Evolutionary conservation across 2,888 invertebrate genomes (phyloP).

Genomic region (Kryphioiulus occultus): DNA sequence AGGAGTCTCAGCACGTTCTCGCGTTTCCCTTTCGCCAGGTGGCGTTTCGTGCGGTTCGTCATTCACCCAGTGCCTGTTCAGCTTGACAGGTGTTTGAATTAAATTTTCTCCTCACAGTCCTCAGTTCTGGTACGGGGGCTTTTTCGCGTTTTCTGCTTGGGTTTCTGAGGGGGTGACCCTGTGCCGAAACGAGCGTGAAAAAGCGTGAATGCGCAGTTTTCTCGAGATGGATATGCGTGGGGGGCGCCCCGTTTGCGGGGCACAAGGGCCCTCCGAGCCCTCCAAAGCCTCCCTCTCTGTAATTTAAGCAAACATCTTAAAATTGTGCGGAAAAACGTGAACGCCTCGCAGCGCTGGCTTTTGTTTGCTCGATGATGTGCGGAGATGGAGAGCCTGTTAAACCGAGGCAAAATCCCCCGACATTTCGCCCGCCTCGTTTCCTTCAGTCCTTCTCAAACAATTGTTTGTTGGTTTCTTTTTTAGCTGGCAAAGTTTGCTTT

Average conservation of each 20-base stretch:
- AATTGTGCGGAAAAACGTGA: background rate
- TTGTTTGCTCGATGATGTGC: background rate
- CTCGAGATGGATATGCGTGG: background rate
- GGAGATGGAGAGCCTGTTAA: background rate
- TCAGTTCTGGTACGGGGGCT: background rate
- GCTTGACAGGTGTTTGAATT: conserved; percentile 6
- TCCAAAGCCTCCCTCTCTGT: background rate
- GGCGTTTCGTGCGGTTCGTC: background rate
- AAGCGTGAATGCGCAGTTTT: background rate
- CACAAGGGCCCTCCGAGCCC: background rate
- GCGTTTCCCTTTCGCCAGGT: background rate
- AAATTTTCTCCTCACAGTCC: background rate
- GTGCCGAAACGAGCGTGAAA: background rate
- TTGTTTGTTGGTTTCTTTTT: background rate
- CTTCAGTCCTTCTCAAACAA: background rate
- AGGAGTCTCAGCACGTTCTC: background rate
- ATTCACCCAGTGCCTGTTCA: background rate
- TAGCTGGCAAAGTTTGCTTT: background rate
- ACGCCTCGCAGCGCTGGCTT: background rate
- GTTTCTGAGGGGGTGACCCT: background rate
- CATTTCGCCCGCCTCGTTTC: background rate
- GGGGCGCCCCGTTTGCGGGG: background rate
- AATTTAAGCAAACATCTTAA: background rate
- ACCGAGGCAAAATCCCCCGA: background rate
- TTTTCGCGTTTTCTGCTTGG: background rate